A percentile compares a stretch with the other conserved stretches of the same genome.
These are phyloP conservation scores for Drosophila bocki DNA, from an alignment of 1,140 invertebrate species.

Conservation along the genomic window DNA sequence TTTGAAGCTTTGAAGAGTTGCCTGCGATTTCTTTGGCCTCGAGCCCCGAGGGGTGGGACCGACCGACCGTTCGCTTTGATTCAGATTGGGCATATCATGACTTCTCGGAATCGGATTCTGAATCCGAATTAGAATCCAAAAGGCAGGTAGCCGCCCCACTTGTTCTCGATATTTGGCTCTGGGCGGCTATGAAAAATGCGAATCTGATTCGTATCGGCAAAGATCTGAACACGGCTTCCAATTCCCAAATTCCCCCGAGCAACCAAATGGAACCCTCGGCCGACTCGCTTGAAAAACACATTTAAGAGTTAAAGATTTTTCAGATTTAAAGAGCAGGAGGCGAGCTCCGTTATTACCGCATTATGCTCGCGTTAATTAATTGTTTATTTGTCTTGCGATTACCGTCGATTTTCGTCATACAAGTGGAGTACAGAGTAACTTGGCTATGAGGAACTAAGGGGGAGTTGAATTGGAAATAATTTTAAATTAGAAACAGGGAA, in stretches of 20 bases:
- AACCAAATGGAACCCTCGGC: slow-evolving; percentile 26
- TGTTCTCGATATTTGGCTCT: slow-evolving; percentile 30
- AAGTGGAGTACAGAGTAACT: slow-evolving; percentile 6
- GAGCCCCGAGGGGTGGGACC: slow-evolving; percentile 27
- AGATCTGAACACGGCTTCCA: slow-evolving; percentile 60
- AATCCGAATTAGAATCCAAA: slow-evolving; percentile 32
- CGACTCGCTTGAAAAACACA: slow-evolving; percentile 7
- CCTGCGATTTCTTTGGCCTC: slow-evolving; percentile 48
- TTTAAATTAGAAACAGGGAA: neutral
- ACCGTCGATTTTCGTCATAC: slow-evolving; percentile 53
- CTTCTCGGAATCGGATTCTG: slow-evolving; percentile 56
- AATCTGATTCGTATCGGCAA: slow-evolving; percentile 75
- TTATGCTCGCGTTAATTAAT: slow-evolving; percentile 75
- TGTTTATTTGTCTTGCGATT: slow-evolving; percentile 74
- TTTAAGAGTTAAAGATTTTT: slow-evolving; percentile 46
- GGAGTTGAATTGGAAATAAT: neutral
- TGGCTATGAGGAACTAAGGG: slow-evolving; percentile 1
- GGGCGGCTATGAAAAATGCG: slow-evolving; percentile 47
- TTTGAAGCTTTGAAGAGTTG: slow-evolving; percentile 38
- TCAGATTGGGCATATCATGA: slow-evolving; percentile 65
- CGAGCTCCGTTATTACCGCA: slow-evolving; percentile 23
- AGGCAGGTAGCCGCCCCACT: slow-evolving; percentile 70
- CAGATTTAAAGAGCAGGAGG: slow-evolving; percentile 41
- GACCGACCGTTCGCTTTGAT: slow-evolving; percentile 12
- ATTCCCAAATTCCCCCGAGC: slow-evolving; percentile 45